phyloP scores from a whole-genome alignment of 2,113 vertebrate species.

The Eclectus roratus region DNA sequence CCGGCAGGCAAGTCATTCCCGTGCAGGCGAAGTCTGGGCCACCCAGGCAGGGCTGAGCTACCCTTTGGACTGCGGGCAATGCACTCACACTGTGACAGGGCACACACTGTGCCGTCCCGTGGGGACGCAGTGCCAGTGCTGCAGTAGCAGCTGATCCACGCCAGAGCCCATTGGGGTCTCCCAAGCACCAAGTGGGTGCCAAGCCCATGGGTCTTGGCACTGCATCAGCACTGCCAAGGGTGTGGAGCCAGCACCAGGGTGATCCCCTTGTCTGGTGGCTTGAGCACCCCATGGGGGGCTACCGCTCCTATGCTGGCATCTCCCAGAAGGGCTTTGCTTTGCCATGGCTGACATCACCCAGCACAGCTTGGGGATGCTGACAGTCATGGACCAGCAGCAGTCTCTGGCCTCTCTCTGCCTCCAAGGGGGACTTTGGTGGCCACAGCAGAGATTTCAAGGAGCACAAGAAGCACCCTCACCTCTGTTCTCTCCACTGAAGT shows the following conservation, averaged over 20 bases:
- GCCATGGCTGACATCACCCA: rapidly evolving
- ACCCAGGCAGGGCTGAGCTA: background rate
- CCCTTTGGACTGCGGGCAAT: background rate
- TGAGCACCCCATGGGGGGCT: rapidly evolving
- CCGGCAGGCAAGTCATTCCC: background rate
- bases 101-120: background rate
- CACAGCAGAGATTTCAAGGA: background rate
- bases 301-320: background rate
- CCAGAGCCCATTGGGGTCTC: background rate
- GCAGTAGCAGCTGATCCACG: rapidly evolving
- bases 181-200: background rate
- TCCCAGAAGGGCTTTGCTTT: background rate
- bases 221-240: background rate
- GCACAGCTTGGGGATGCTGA: rapidly evolving
- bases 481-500: background rate
- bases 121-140: rapidly evolving
- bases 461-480: background rate
- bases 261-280: rapidly evolving
- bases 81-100: background rate
- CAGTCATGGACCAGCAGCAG: rapidly evolving
- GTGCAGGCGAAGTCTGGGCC: conserved; percentile 29
- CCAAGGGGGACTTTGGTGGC: background rate
- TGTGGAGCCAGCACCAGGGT: rapidly evolving
- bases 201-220: rapidly evolving
- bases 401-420: background rate